Evolutionary conservation across 2,113 vertebrate genomes (phyloP).

Genomic region (Numenius arquata): DNA sequence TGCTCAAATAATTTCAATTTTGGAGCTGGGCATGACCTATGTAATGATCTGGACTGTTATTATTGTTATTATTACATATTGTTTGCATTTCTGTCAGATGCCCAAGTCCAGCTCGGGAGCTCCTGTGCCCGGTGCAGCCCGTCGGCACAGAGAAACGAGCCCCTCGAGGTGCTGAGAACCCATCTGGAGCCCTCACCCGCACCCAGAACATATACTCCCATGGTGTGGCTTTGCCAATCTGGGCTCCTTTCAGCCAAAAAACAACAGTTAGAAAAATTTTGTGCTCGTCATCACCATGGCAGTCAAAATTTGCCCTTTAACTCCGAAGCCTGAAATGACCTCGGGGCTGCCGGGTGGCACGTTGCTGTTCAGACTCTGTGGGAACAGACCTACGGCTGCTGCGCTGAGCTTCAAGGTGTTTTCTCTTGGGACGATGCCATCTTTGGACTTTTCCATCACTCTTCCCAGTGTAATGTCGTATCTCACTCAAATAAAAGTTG

Average conservation of each 20-base stretch:
- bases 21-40: neutral
- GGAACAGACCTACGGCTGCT: neutral
- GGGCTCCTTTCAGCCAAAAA: neutral
- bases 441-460: neutral
- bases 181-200: neutral
- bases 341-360: fast-evolving
- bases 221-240: neutral
- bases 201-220: neutral
- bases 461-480: neutral
- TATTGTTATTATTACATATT: neutral
- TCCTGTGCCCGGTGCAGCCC: neutral
- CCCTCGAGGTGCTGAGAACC: neutral
- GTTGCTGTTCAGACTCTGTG: neutral
- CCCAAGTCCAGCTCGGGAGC: neutral
- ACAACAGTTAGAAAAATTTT: neutral
- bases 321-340: neutral
- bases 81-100: neutral
- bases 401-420: fast-evolving
- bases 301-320: neutral
- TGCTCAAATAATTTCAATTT: neutral
- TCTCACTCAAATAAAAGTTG: neutral
- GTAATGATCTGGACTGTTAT: neutral
- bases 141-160: neutral
- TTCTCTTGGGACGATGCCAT: neutral
- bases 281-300: neutral